These are phyloP conservation scores for Shargacucullia verbasci DNA, from an alignment of 2,888 invertebrate species.

Conservation along the genomic window DNA sequence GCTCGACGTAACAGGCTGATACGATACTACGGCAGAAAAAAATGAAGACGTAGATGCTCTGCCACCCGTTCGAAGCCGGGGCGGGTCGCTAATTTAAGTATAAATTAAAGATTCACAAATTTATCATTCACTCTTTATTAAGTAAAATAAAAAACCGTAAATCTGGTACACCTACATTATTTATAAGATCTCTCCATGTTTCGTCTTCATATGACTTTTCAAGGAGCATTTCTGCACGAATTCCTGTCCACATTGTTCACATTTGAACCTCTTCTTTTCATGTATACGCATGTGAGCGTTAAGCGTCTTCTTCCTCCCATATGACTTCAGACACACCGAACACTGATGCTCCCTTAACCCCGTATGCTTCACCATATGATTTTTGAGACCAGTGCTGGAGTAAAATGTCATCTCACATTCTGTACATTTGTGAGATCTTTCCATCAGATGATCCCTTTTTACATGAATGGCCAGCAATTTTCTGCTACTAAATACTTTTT, in stretches of 20 bases:
- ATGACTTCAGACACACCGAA: constrained; percentile 67
- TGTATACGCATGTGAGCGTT: constrained; percentile 71
- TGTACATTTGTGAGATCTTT: constrained; percentile 51
- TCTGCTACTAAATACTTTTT: constrained; percentile 56
- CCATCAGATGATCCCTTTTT: constrained; percentile 62
- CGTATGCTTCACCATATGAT: constrained; percentile 79
- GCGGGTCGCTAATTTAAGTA: no score
- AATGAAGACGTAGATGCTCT: no score
- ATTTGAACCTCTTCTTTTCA: constrained; percentile 53
- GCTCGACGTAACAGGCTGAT: no score
- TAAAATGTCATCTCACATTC: constrained; percentile 55
- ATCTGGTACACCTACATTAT: neutral
- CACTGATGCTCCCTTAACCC: constrained; percentile 76
- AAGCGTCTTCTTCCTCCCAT: constrained; percentile 70
- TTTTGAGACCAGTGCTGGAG: constrained; percentile 67
- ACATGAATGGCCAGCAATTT: constrained; percentile 57
- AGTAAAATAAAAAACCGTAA: no score
- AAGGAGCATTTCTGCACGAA: constrained; percentile 68
- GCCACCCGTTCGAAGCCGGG: no score
- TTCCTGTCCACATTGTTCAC: constrained; percentile 45
- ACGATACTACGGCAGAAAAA: no score
- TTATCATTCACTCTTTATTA: no score
- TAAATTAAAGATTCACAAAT: no score
- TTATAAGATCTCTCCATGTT: constrained; percentile 38
- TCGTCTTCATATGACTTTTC: constrained; percentile 60